Percentiles rank a stretch among this genome's conserved stretches.
These are phyloP conservation scores for Altica lythri DNA, from an alignment of 2,888 invertebrate species.

Conservation along the genomic window DNA sequence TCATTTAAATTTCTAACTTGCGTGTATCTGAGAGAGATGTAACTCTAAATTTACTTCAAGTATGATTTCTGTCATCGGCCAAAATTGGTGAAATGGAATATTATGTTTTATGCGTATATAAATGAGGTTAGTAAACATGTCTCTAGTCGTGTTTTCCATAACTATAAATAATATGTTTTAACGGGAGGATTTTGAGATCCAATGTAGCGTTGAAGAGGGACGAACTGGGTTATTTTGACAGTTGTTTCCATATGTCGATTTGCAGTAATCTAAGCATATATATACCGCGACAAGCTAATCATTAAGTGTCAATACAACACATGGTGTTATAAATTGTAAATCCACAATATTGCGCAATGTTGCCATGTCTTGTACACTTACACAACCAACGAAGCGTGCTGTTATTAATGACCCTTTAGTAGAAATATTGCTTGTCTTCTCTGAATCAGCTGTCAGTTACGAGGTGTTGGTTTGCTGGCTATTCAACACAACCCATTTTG, in stretches of 20 bases:
- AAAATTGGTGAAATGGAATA: too few relatives aligned
- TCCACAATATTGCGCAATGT: slow-evolving; percentile 18
- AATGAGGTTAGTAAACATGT: too few relatives aligned
- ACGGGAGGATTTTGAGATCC: too few relatives aligned
- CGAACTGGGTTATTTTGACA: slow-evolving; percentile 20
- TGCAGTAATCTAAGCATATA: slow-evolving; percentile 26
- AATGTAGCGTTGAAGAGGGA: too few relatives aligned
- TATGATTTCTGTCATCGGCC: too few relatives aligned
- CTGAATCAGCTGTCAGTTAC: slow-evolving; percentile 28
- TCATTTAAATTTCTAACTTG: too few relatives aligned
- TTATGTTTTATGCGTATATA: too few relatives aligned
- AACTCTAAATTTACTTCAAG: too few relatives aligned
- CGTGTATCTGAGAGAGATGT: too few relatives aligned
- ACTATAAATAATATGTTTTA: too few relatives aligned
- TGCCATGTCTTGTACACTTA: slow-evolving; percentile 16
- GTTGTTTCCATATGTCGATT: slow-evolving; percentile 31
- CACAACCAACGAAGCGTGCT: slow-evolving; percentile 5
- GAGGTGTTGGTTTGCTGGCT: slow-evolving; percentile 13
- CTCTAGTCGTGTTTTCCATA: too few relatives aligned
- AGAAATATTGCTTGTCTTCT: slow-evolving; percentile 26
- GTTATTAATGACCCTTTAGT: slow-evolving; percentile 22
- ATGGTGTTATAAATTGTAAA: slow-evolving; percentile 34
- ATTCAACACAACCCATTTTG: slow-evolving; percentile 2
- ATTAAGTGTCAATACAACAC: slow-evolving; percentile 37
- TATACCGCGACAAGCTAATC: slow-evolving; percentile 34